Base-by-base conservation (phyloP, 2,888 invertebrate genomes). In the Ophioninae sp. region DNA sequence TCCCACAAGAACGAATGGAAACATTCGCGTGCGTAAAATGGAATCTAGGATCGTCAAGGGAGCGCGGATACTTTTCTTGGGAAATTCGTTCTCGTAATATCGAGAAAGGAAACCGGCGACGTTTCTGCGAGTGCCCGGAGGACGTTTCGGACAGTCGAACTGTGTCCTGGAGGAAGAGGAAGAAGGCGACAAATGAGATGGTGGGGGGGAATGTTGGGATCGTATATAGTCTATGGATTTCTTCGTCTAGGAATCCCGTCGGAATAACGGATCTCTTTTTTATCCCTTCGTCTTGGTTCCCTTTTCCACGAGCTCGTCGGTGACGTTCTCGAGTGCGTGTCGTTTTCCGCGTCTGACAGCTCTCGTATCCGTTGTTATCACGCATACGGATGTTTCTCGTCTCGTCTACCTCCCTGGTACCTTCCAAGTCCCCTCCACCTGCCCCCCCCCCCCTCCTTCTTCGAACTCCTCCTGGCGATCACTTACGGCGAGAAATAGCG, bases 201-300 rank as follows among this genome's bases (percentile, higher is more conserved):
- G n/a, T 5, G 64, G 67, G 13, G 64, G 37, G 3, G 17, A 51
- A 22, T 41, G 39, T 76, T 63, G 73, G 44, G 68, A 71, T 67
- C 79, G 76, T 81, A 76, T 80, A 75, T 72, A 82, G 51, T 69
- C 56, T 82, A 80, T 82, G 83, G 78, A 83, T 82, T 85, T 85
- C 79, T 81, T 76, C 67, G 86, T 86, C 86, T 83, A 85, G 85
- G 84, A 86, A 87, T 87, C 86, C 83, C 83, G 84, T 61, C 83
- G 83, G 86, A 79, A 82, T 87, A 87, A 87, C 87, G 87, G 68
- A 79, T 68, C 74, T 84, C 82, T 86, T 83, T 84, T 81, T 74
- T 75, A 37, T 73, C n/a, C 59, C 59, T 75, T 71, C 69, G 63
- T 64, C 65, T 64, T 22, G 23, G 20, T 20, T 64, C 65, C 51